These are phyloP conservation scores for Muscicapa striata DNA, from an alignment of 2,797 vertebrate genomes.

Conservation along the genomic window DNA sequence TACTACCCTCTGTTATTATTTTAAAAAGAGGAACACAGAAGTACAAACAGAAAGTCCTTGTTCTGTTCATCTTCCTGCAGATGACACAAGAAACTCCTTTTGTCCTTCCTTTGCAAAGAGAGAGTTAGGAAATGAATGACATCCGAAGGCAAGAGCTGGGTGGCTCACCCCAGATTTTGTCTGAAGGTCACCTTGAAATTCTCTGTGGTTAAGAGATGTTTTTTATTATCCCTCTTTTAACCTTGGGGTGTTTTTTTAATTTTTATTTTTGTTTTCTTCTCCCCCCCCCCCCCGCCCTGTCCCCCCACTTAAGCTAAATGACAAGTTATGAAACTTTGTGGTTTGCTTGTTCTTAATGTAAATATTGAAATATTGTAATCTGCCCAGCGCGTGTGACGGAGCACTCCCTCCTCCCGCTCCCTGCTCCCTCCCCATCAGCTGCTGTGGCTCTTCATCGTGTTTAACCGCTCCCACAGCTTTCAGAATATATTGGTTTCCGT, in stretches of 20 bases:
- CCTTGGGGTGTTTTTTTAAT: background rate
- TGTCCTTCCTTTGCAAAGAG: background rate
- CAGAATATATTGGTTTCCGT: slow-evolving; percentile 50
- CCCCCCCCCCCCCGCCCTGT: rapidly evolving
- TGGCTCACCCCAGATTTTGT: background rate
- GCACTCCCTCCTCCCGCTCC: background rate
- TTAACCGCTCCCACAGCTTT: slow-evolving; percentile 32
- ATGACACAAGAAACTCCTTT: background rate
- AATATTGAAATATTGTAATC: slow-evolving; percentile 11
- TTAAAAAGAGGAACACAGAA: slow-evolving; percentile 2
- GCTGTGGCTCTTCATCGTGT: background rate
- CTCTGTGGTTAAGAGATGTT: background rate
- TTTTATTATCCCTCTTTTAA: background rate
- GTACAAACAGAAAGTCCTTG: slow-evolving; percentile 28
- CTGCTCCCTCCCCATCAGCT: slow-evolving; percentile 26
- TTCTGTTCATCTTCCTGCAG: background rate
- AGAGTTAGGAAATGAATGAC: background rate
- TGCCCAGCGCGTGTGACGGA: background rate
- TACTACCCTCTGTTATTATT: slow-evolving; percentile 2
- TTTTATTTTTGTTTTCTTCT: background rate
- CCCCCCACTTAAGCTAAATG: background rate
- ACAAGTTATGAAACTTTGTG: slow-evolving; percentile 31
- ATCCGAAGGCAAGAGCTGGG: background rate
- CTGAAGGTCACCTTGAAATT: slow-evolving; percentile 47
- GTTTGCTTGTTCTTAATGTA: slow-evolving; percentile 36